Percentiles rank a stretch among this genome's conserved stretches.
These are phyloP conservation scores for Erebia aethiops DNA, from an alignment of 2,888 invertebrate genomes.

Conservation along the genomic window DNA sequence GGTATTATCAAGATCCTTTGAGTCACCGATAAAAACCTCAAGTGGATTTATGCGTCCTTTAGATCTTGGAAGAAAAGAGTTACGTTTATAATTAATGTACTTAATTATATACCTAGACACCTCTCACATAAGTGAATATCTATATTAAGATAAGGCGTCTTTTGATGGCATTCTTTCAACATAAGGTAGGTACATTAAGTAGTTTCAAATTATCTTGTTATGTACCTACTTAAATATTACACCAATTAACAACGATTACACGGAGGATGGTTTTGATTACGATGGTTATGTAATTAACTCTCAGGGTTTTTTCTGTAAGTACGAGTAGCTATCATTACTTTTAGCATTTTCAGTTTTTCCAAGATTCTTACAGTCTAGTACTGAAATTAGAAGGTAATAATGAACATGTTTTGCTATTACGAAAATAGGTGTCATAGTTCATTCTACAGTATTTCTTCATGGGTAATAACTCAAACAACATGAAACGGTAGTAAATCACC, in stretches of 20 bases:
- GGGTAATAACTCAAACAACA: constrained; percentile 40
- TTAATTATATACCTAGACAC: not conserved
- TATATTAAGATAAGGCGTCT: not conserved
- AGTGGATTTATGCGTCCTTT: not conserved
- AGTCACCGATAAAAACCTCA: not conserved
- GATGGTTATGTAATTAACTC: not conserved
- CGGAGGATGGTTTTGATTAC: constrained; percentile 8
- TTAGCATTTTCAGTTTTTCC: not conserved
- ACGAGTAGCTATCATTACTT: not conserved
- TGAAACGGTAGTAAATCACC: constrained; percentile 72
- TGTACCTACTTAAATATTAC: constrained; percentile 5
- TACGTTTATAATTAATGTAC: too few relatives aligned
- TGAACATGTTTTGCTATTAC: not conserved
- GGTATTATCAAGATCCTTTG: not conserved
- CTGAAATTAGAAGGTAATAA: not conserved
- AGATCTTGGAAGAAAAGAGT: too few relatives aligned
- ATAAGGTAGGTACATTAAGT: not conserved
- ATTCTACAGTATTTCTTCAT: constrained; percentile 38
- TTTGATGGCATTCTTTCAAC: constrained; percentile 16
- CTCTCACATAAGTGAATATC: not conserved
- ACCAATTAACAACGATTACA: constrained; percentile 14
- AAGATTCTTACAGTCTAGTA: not conserved
- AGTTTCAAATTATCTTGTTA: constrained; percentile 17
- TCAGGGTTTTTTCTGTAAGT: not conserved
- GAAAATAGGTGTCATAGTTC: constrained; percentile 32